A percentile compares a stretch with the other conserved stretches of the same genome.
These are phyloP conservation scores for Lissocephala sabroskyi DNA, from an alignment of 2,888 invertebrate species.

Conservation along the genomic window DNA sequence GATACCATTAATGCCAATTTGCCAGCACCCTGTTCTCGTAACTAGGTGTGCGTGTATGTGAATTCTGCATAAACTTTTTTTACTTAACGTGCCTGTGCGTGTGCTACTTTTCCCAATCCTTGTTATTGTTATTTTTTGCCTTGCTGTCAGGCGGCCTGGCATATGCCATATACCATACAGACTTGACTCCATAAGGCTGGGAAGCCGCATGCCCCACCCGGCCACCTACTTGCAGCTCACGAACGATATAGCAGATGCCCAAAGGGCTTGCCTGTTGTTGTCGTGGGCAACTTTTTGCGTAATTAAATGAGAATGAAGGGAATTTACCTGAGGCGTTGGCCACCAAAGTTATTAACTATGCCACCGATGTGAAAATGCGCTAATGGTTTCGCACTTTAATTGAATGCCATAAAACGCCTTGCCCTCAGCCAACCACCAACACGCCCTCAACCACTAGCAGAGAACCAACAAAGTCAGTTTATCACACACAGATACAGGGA, in stretches of 20 bases:
- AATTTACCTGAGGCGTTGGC: slow-evolving; percentile 32
- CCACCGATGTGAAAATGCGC: slow-evolving; percentile 34
- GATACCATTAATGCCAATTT: too few relatives aligned
- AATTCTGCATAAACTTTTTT: too few relatives aligned
- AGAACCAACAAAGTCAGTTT: too few relatives aligned
- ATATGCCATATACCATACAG: neutral
- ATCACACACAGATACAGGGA: too few relatives aligned
- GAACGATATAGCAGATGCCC: too few relatives aligned
- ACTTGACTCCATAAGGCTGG: too few relatives aligned
- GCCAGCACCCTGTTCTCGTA: too few relatives aligned
- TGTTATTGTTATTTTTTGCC: neutral
- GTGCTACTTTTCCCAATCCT: too few relatives aligned
- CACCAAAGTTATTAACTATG: slow-evolving; percentile 43
- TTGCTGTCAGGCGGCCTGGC: slow-evolving; percentile 1
- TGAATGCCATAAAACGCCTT: slow-evolving; percentile 18
- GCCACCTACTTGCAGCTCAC: too few relatives aligned
- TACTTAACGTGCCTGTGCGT: slow-evolving; percentile 10
- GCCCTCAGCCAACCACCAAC: neutral
- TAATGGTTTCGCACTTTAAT: slow-evolving; percentile 52
- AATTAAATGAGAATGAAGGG: slow-evolving; percentile 54
- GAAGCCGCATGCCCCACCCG: too few relatives aligned
- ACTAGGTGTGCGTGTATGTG: too few relatives aligned
- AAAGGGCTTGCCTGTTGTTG: neutral
- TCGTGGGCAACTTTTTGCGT: slow-evolving; percentile 27
- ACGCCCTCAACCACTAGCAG: too few relatives aligned